Evolutionary conservation across 1,140 invertebrate genomes (phyloP).

Genomic region (Cherax quadricarinatus): DNA sequence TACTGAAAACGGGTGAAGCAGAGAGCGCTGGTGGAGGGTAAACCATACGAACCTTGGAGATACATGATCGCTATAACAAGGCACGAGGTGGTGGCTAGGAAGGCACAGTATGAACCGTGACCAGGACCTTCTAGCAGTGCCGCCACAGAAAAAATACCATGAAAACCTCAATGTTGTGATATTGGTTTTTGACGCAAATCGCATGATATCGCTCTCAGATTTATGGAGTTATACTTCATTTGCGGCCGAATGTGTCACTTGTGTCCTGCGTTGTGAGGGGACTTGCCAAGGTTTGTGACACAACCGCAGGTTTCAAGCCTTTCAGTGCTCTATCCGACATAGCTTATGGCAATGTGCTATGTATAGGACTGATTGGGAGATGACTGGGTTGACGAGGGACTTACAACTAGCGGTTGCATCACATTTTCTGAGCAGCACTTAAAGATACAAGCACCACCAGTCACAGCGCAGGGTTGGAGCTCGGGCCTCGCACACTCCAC

Average conservation of each 20-base stretch:
- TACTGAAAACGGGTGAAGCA: slow-evolving; percentile 58
- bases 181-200: slow-evolving; percentile 12
- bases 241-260: slow-evolving; percentile 35
- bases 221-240: slow-evolving; percentile 34
- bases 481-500: slow-evolving; percentile 38
- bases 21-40: slow-evolving; percentile 65
- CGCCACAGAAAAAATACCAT: slow-evolving; percentile 63
- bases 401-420: slow-evolving; percentile 14
- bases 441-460: slow-evolving; percentile 10
- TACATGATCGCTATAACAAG: slow-evolving; percentile 65
- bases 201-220: neutral
- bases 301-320: slow-evolving; percentile 38
- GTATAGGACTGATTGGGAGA: neutral
- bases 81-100: slow-evolving; percentile 69
- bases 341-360: neutral
- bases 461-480: slow-evolving; percentile 18
- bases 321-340: neutral
- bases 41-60: slow-evolving; percentile 68
- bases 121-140: slow-evolving; percentile 71
- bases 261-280: slow-evolving; percentile 50
- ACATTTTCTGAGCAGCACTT: slow-evolving; percentile 22
- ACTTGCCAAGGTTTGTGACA: slow-evolving; percentile 36
- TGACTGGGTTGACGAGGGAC: neutral
- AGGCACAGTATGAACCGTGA: slow-evolving; percentile 69
- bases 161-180: slow-evolving; percentile 47